phyloP scores from a whole-genome alignment of 2,888 invertebrate species.

The Tinea semifulvella region DNA sequence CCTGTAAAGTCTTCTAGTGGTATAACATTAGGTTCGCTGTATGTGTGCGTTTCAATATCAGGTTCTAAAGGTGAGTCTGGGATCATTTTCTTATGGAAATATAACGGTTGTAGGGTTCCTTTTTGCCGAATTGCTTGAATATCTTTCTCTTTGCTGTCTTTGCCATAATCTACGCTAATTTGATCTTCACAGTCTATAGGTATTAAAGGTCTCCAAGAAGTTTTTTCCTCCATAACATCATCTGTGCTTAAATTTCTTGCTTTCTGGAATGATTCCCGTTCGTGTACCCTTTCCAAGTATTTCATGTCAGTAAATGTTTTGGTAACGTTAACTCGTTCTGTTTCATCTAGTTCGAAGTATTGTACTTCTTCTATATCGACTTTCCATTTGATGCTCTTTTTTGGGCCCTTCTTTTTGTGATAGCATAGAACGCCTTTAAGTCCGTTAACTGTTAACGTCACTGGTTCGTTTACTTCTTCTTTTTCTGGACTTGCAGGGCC shows the following conservation, averaged over 20 bases:
- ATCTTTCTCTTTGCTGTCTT: constrained; percentile 85
- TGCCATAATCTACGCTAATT: constrained; percentile 73
- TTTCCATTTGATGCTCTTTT: constrained; percentile 84
- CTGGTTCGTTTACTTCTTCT: constrained; percentile 40
- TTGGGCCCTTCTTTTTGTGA: constrained; percentile 79
- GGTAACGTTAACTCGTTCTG: constrained; percentile 94
- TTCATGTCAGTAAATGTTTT: constrained; percentile 92
- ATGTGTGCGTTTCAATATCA: constrained; percentile 80
- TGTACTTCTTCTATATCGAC: constrained; percentile 81
- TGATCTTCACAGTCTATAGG: constrained; percentile 74
- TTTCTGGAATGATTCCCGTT: constrained; percentile 84
- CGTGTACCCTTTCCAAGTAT: constrained; percentile 85
- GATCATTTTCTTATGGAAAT: constrained; percentile 82
- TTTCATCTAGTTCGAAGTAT: constrained; percentile 95
- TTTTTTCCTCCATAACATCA: constrained; percentile 85
- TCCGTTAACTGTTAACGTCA: constrained; percentile 63
- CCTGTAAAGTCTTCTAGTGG: constrained; percentile 87
- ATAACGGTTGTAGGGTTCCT: constrained; percentile 81
- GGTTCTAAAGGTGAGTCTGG: constrained; percentile 90
- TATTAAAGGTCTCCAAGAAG: constrained; percentile 77
- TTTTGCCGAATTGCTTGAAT: constrained; percentile 89
- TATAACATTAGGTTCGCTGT: constrained; percentile 82
- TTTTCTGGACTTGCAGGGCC: constrained; percentile 31
- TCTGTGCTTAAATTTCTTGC: constrained; percentile 78
- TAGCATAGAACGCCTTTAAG: constrained; percentile 79